These are phyloP conservation scores for Chaenodraco wilsoni DNA, from an alignment of 2,797 vertebrate genomes.

Conservation along the genomic window DNA sequence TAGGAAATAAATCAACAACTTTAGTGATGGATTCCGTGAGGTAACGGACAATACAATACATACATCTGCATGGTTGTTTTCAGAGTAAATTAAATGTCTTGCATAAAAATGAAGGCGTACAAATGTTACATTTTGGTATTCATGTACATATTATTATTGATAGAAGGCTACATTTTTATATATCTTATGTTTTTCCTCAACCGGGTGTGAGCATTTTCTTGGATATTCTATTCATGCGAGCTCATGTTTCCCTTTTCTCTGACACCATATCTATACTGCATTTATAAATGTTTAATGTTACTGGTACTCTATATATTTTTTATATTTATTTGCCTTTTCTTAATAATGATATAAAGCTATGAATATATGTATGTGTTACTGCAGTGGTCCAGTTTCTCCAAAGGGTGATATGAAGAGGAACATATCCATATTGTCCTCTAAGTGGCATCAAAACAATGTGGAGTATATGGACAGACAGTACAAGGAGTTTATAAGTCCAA, in stretches of 20 bases:
- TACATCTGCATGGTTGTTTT: too few species aligned
- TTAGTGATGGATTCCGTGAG: background rate
- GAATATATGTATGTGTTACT: conserved; percentile 11
- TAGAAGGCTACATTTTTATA: background rate
- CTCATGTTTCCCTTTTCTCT: background rate
- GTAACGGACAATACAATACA: too few species aligned
- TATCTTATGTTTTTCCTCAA: background rate
- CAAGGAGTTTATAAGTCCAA: background rate
- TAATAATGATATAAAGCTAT: background rate
- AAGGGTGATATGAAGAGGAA: background rate
- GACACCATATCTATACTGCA: background rate
- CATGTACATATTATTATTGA: background rate
- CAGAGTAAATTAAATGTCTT: too few species aligned
- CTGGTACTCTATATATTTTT: background rate
- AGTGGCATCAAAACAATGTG: conserved; percentile 59
- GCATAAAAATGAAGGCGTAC: too few species aligned
- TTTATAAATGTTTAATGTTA: background rate
- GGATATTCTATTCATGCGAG: background rate
- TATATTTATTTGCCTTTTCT: background rate
- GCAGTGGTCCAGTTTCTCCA: conserved; percentile 9
- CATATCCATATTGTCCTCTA: conserved; percentile 48
- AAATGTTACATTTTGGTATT: too few species aligned
- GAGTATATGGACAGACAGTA: background rate
- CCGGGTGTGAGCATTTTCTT: background rate
- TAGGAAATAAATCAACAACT: too few species aligned